Conservation (phyloP, 2,113 vertebrate species). For the Stegastes partitus region DNA sequence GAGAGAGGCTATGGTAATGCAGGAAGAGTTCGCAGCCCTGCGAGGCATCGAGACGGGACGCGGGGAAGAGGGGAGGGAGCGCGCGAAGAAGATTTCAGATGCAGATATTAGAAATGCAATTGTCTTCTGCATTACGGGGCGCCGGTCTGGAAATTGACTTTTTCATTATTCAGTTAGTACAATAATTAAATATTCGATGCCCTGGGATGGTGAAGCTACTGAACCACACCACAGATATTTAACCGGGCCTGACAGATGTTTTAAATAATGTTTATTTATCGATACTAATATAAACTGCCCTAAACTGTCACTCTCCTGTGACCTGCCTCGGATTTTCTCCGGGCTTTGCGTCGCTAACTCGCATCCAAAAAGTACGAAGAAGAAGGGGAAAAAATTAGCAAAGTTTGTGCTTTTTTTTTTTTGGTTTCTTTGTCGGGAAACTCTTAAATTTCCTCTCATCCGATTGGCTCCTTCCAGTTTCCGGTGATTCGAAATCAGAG, state of each 20-base stretch:
- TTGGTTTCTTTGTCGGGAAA: neutral
- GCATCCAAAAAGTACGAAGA: neutral
- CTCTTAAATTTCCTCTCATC: neutral
- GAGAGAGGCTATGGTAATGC: conserved; percentile 70
- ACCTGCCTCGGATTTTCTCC: conserved; percentile 46
- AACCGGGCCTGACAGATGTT: conserved; percentile 87
- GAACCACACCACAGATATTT: conserved; percentile 82
- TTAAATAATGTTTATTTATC: conserved; percentile 90
- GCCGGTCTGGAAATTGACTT: conserved; percentile 85
- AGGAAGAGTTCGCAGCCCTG: conserved; percentile 62
- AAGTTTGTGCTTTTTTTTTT: conserved; percentile 15
- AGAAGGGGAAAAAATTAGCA: neutral
- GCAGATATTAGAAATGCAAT: conserved; percentile 86
- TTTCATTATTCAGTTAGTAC: conserved; percentile 86
- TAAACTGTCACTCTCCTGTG: conserved; percentile 72
- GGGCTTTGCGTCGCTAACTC: conserved; percentile 47
- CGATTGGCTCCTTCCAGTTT: conserved; percentile 36
- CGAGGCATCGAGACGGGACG: conserved; percentile 73
- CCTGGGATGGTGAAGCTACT: conserved; percentile 83
- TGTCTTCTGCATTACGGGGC: conserved; percentile 79
- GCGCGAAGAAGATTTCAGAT: conserved; percentile 72
- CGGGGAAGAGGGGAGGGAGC: conserved; percentile 48
- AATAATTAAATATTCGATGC: conserved; percentile 88
- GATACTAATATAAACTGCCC: conserved; percentile 79
- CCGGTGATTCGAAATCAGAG: conserved; percentile 1